Evolutionary conservation across 2,888 invertebrate species (phyloP), one percentile per base, ranked within the genome.

Genomic region (Hesperia comma): DNA sequence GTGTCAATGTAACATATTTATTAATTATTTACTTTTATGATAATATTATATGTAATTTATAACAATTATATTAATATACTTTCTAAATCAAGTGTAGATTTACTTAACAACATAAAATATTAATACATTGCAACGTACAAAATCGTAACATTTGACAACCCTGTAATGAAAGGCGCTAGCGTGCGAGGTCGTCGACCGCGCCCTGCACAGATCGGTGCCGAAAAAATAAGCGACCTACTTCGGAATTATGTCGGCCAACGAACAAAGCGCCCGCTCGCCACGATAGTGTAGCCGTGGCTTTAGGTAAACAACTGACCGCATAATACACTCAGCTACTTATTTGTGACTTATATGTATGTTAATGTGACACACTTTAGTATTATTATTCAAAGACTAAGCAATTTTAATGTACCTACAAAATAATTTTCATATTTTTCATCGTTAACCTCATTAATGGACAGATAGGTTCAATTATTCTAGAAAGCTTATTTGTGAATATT

Each of bases 191-290:
- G 82, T 78, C 80, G 80, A 78, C 82, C 79, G 85, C 79, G 88
- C 85, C 85, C 87, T 87, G 88, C 84, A 82, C 80, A 75, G 82
- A 90, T 85, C 82, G 86, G 86, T 90, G 91, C 87, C 92, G 88
- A 90, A 92, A 85, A 89, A 87, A 88, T 90, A 82, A 87, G 84
- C 88, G 90, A 91, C 90, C 92, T 81, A 92, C 85, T 83, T 88
- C 79, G 79, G 80, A 88, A 88, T 84, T 87, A 86, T 88, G 88
- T 90, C 89, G 88, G 87, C 80, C 86, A 86, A 69, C 74, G 79
- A 66, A 66, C 64, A 66, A 66, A 66, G 64, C 64, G 53, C 19
- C 53, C 61, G 61, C 61, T 51, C 64, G 64, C 58, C 75, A 77
- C 62, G 53, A 51, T 58, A 37, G 21, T 56, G 49, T 57, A 58